phyloP scores from a whole-genome alignment of 1,140 invertebrate species.

The Cardiocondyla obscurior region DNA sequence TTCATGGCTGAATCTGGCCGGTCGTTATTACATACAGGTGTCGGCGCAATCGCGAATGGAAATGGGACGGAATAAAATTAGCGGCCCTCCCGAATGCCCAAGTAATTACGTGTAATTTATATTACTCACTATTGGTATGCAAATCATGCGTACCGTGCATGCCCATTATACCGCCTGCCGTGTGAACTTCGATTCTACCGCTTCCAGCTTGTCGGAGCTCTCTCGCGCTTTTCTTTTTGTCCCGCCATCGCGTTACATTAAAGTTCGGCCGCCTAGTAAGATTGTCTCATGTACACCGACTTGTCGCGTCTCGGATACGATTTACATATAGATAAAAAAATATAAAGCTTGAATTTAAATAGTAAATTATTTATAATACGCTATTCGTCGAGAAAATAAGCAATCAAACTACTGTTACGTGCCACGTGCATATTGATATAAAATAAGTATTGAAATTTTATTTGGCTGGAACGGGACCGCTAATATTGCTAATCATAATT shows the following conservation, averaged over 20 bases:
- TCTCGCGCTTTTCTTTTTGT: neutral
- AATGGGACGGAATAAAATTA: conserved; percentile 80
- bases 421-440: neutral
- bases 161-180: conserved; percentile 60
- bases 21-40: neutral
- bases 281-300: too few species aligned
- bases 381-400: neutral
- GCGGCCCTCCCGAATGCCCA: conserved; percentile 76
- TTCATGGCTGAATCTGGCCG: neutral
- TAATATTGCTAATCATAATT: conserved; percentile 11
- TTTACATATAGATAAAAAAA: neutral
- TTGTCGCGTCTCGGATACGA: too few species aligned
- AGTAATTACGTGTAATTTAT: conserved; percentile 84
- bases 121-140: conserved; percentile 84
- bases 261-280: neutral
- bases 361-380: neutral
- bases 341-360: neutral
- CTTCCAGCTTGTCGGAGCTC: neutral
- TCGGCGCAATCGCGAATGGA: conserved; percentile 42
- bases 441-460: neutral
- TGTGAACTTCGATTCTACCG: conserved; percentile 30
- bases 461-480: neutral
- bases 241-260: neutral
- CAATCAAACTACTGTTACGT: neutral
- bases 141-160: conserved; percentile 78